Evolutionary conservation across 2,113 vertebrate species (phyloP), one percentile per base, ranked within the genome.

Genomic region (Phaethon lepturus): DNA sequence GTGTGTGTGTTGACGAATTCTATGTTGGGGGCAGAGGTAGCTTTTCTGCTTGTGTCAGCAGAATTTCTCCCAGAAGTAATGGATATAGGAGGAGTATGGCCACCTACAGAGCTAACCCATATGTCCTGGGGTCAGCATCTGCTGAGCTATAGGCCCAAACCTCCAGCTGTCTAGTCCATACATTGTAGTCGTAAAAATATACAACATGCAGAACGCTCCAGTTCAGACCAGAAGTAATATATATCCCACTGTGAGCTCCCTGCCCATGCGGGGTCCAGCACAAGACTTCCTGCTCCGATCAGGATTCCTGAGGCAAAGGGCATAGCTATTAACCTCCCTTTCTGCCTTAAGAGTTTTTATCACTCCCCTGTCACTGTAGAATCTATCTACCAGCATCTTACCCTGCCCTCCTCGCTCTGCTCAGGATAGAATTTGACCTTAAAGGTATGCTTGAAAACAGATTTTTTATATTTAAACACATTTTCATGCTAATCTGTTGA

Each of bases 241-340:
- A 60, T 79, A 69, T 53, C 66, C 81, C 58, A 73, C 58, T 79
- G 53, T 24, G 93, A 96, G 63, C 49, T 95, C 16, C 88, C 64
- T 78, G 47, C 56, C 74, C 42, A 6, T 82, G 69, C 38, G 50
- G 44, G 66, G 89, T 66, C 89, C 67, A 83, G 77, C n/a, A 79
- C 17, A 73, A 88, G 63, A 75, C 76, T 95, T 94, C 77, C 69
- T 95, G 45, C 69, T 93, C 69, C 87, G 58, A 17, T 81, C 69
- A 49, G 83, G 60, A 79, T 92, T 94, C 58, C 83, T 87, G 69
- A 87, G 71, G 67, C 49, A 86, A 81, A 31, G 17, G 38, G 4
- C 50, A 59, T 42, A 91, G 22, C 49, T 85, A 55, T 94, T 93
- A 83, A 95, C 69, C 50, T 90, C 26, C 18, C 50, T 78, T 88